Base-by-base conservation (phyloP, 2,797 vertebrate species). In the Podarcis lilfordi region DNA sequence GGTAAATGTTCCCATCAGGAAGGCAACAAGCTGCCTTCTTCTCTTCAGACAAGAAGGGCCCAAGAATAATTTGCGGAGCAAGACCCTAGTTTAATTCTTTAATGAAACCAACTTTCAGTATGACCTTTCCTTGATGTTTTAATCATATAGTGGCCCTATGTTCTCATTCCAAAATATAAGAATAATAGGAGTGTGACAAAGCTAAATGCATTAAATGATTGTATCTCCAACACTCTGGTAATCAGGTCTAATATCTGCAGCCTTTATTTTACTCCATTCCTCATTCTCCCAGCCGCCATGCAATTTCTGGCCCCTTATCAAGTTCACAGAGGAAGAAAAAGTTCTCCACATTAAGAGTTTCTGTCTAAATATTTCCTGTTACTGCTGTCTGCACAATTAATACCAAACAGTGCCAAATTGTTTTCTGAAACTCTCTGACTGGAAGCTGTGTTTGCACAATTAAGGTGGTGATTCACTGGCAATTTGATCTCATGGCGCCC, bases 381-480 rank as follows among this genome's bases (percentile, higher is more conserved):
- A 91, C 82, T 91, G 92, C 78, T 87, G 84, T 84, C 85, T 64
- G 77, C 29, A 81, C 43, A 86, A 84, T 80, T 80, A 80, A 37
- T 61, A 80, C 17, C 66, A 64, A 40, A 32, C 66, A 59, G 85
- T 83, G 78, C 9, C 82, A 27, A n/a, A 8, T 89, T 92, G 13
- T 71, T 93, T 84, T 90, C 80, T 91, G 81, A 91, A 92, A 74
- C 93, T 79, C 72, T 93, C 74, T 88, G 89, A 71, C 80, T 92
- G 80, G 32, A 91, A 78, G 77, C 92, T 86, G 81, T 94, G 89
- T 94, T 95, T 93, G 55, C 91, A 92, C 83, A 95, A 95, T 80
- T 90, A 90, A 93, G 89, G 89, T 68, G 45, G 43, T 21, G 8
- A 23, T 83, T 13, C 68, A 71, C 27, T 83, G 71, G 29, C 27